phyloP scores from a whole-genome alignment of 2,113 vertebrate species.

The Sylvia atricapilla region DNA sequence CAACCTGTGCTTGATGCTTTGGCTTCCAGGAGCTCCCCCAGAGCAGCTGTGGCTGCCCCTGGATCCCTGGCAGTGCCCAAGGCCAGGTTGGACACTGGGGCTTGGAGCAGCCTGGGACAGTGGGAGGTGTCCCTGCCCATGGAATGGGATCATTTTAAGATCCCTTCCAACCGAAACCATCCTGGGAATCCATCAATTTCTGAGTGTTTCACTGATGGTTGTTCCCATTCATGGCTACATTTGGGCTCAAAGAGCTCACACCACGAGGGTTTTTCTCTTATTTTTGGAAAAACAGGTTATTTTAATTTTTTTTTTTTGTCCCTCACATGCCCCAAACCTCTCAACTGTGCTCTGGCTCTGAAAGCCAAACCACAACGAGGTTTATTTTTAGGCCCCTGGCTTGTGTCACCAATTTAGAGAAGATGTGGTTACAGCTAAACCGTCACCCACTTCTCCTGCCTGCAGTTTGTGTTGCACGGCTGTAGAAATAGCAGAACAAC shows the following conservation, averaged over 20 bases:
- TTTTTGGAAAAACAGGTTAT: background rate
- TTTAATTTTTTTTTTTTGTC: background rate
- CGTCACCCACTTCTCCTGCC: conserved; percentile 34
- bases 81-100: background rate
- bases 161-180: background rate
- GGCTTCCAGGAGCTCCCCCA: background rate
- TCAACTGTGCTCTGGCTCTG: conserved; percentile 15
- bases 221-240: background rate
- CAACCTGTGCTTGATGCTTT: background rate
- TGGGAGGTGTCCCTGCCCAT: background rate
- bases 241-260: background rate
- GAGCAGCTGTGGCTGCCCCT: background rate
- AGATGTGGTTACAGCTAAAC: conserved; percentile 69
- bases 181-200: background rate
- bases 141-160: background rate
- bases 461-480: conserved; percentile 9
- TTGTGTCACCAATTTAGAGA: conserved; percentile 66
- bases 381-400: conserved; percentile 66
- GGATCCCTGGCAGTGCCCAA: background rate
- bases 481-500: conserved; percentile 40
- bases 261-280: background rate
- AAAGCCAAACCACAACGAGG: conserved; percentile 63
- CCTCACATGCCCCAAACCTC: background rate
- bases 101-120: background rate
- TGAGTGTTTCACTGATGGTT: background rate